Percentiles rank a stretch among this genome's conserved stretches.
Evolutionary conservation across 2,797 vertebrate genomes (phyloP).

Genomic region (Fringilla coelebs): DNA sequence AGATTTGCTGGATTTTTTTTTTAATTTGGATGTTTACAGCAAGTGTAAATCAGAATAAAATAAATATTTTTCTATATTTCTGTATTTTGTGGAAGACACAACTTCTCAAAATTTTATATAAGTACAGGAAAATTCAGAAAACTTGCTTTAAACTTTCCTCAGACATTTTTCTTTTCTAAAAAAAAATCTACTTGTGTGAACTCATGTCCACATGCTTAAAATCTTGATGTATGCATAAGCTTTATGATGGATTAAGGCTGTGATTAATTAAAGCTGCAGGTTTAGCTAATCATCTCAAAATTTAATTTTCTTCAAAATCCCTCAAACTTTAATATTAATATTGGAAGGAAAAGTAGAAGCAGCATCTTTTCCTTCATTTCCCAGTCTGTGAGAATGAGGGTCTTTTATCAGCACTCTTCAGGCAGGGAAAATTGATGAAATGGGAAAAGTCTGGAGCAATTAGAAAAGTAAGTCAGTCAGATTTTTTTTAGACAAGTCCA

Average conservation of each 20-base stretch:
- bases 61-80: neutral
- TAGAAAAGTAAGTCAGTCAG: neutral
- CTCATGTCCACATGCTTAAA: neutral
- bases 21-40: neutral
- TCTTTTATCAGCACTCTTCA: neutral
- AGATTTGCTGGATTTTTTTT: neutral
- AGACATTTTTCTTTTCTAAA: neutral
- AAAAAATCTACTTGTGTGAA: neutral
- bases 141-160: neutral
- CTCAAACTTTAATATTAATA: neutral
- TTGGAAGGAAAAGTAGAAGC: neutral
- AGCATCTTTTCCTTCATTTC: neutral
- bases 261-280: neutral
- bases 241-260: neutral
- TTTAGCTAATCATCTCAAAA: conserved; percentile 5
- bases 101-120: neutral
- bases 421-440: neutral
- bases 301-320: neutral
- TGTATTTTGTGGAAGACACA: neutral
- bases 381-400: neutral
- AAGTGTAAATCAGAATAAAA: neutral
- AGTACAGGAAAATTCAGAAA: neutral
- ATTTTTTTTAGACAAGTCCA: neutral
- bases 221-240: neutral
- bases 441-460: neutral